Evolutionary conservation across 2,797 vertebrate genomes (phyloP).

Genomic region (Artibeus lituratus): DNA sequence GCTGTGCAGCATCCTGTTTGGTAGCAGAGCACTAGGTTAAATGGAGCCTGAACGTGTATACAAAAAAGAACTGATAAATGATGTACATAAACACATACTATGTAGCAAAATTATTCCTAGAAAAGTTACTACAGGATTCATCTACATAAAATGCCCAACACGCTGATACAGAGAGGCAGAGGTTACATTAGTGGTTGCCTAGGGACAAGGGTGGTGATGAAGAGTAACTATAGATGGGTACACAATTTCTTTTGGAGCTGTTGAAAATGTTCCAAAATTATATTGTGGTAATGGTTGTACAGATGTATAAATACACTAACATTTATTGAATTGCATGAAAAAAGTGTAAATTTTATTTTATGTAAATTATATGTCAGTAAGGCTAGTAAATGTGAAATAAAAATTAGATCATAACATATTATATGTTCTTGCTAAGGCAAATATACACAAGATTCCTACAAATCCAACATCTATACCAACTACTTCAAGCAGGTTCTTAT

Average conservation of each 20-base stretch:
- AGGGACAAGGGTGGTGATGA: background rate
- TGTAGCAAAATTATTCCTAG: background rate
- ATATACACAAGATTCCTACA: background rate
- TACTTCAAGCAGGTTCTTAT: background rate
- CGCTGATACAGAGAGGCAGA: background rate
- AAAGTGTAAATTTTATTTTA: background rate
- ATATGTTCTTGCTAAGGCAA: background rate
- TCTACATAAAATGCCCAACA: background rate
- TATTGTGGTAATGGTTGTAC: background rate
- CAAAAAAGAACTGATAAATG: background rate
- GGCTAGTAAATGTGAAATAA: background rate
- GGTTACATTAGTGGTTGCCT: background rate
- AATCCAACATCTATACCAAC: background rate
- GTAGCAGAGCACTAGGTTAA: background rate
- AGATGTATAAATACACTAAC: background rate
- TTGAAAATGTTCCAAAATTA: background rate
- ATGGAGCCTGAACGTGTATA: background rate
- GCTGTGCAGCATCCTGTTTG: background rate
- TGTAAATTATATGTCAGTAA: background rate
- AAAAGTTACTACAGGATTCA: background rate
- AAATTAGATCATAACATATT: background rate
- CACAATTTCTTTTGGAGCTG: background rate
- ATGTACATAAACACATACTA: background rate
- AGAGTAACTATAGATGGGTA: background rate
- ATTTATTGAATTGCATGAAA: background rate